Percentiles rank a stretch among this genome's conserved stretches.
These are phyloP conservation scores for Anneissia japonica DNA, from an alignment of 35 echinoderm and acorn worm genomes.

Conservation along the genomic window DNA sequence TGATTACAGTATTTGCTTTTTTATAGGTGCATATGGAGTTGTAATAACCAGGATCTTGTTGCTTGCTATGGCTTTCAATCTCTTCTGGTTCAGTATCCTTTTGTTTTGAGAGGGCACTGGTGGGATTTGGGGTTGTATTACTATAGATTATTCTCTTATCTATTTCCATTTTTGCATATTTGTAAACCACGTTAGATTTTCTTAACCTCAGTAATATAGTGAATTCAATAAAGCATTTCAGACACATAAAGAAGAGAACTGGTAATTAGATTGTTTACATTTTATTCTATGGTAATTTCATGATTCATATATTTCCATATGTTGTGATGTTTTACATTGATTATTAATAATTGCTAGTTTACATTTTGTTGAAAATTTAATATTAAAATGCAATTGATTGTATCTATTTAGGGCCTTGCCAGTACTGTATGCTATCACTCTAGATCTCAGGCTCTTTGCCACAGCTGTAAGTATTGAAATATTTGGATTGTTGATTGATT, in stretches of 20 bases:
- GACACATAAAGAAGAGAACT: conserved; percentile 93
- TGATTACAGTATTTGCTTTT: conserved; percentile 17
- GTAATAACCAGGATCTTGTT: conserved; percentile 84
- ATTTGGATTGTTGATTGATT: too few relatives aligned
- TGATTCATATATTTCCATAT: too few relatives aligned
- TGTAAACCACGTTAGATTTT: background rate
- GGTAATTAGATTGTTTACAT: conserved; percentile 47
- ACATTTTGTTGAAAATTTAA: background rate
- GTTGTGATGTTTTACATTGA: background rate
- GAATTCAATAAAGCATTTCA: conserved; percentile 85
- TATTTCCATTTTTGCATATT: background rate
- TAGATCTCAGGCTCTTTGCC: conserved; percentile 79
- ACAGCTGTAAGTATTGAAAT: conserved; percentile 75
- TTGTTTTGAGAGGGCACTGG: background rate
- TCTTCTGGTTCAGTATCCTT: conserved; percentile 97
- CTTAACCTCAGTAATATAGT: conserved; percentile 40
- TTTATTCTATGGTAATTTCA: background rate
- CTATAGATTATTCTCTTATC: background rate
- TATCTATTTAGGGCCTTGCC: conserved; percentile 62
- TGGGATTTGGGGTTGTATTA: background rate
- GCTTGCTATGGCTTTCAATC: conserved; percentile 82
- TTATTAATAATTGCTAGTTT: background rate
- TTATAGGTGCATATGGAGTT: conserved; percentile 83
- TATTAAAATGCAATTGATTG: background rate
- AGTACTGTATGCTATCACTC: conserved; percentile 65